A percentile compares a stretch with the other conserved stretches of the same genome.
phyloP scores from a whole-genome alignment of 2,888 invertebrate genomes.

The Hypomecis atomaria region DNA sequence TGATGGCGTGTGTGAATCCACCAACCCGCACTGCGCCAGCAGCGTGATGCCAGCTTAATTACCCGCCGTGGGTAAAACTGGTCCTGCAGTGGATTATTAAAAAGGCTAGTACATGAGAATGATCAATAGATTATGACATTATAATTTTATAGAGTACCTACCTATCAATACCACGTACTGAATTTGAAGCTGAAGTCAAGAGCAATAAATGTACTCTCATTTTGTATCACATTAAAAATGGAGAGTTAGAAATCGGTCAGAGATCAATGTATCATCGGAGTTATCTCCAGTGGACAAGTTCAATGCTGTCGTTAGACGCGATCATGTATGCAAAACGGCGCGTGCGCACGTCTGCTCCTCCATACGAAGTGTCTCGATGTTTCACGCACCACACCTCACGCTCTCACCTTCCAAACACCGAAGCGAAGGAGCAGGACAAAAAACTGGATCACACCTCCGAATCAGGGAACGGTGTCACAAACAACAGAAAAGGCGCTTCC shows the following conservation, averaged over 20 bases:
- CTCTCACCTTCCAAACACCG: slow-evolving; percentile 47
- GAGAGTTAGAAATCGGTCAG: slow-evolving; percentile 41
- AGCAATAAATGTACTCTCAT: background rate
- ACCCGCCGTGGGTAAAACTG: no score
- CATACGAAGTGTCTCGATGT: slow-evolving; percentile 73
- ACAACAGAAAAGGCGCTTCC: slow-evolving; percentile 79
- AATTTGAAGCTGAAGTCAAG: no score
- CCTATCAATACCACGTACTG: no score
- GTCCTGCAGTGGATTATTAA: no score
- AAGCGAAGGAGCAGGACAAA: slow-evolving; percentile 55
- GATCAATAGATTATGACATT: no score
- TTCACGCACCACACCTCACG: slow-evolving; percentile 54
- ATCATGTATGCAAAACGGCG: slow-evolving; percentile 73
- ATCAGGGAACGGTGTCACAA: slow-evolving; percentile 82
- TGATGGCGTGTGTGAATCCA: no score
- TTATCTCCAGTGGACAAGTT: slow-evolving; percentile 75
- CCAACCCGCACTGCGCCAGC: no score
- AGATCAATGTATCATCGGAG: slow-evolving; percentile 46
- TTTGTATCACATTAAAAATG: slow-evolving; percentile 1
- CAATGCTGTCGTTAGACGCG: slow-evolving; percentile 69
- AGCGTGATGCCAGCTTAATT: no score
- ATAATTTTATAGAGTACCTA: no score
- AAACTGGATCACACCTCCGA: slow-evolving; percentile 70
- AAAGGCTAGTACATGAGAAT: no score
- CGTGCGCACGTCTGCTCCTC: slow-evolving; percentile 63